Conservation (phyloP, 1,140 invertebrate species). For the Mizuhopecten yessoensis region DNA sequence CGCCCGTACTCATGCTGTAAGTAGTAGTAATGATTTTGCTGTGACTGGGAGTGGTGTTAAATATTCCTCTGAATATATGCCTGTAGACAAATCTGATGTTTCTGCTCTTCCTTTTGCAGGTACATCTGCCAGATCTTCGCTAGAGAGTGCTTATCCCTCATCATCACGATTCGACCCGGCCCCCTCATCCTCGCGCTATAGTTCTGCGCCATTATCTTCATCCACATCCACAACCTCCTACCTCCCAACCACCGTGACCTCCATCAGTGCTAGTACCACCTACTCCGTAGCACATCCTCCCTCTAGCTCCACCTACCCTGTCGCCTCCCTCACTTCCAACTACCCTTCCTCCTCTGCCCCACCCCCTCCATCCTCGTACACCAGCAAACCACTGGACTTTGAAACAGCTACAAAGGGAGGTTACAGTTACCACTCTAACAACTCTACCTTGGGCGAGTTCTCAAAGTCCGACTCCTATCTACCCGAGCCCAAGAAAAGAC, state of each 20-base stretch:
- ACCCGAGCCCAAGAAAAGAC: slow-evolving; percentile 76
- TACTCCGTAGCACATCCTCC: slow-evolving; percentile 46
- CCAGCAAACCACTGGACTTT: slow-evolving; percentile 60
- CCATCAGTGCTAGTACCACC: slow-evolving; percentile 51
- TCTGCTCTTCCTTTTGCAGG: slow-evolving; percentile 28
- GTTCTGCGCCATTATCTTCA: slow-evolving; percentile 41
- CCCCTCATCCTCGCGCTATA: background rate
- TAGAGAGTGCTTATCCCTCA: slow-evolving; percentile 32
- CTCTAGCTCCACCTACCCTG: slow-evolving; percentile 49
- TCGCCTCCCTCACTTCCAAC: slow-evolving; percentile 55
- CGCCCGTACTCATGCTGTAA: background rate
- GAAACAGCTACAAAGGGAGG: slow-evolving; percentile 59
- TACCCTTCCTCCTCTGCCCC: slow-evolving; percentile 60
- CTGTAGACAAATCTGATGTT: slow-evolving; percentile 7
- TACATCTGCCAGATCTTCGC: slow-evolving; percentile 30
- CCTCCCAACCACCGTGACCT: slow-evolving; percentile 54
- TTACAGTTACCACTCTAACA: slow-evolving; percentile 76
- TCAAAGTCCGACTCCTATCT: slow-evolving; percentile 70
- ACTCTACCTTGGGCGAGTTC: slow-evolving; percentile 60
- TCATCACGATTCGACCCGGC: slow-evolving; percentile 30
- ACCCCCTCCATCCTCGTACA: slow-evolving; percentile 53
- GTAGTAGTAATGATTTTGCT: background rate
- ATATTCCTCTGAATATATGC: slow-evolving; percentile 10
- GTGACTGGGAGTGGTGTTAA: background rate
- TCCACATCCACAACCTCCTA: slow-evolving; percentile 49